These are phyloP conservation scores for Drosophila ustulata DNA, from an alignment of 2,888 invertebrate genomes.

Conservation along the genomic window DNA sequence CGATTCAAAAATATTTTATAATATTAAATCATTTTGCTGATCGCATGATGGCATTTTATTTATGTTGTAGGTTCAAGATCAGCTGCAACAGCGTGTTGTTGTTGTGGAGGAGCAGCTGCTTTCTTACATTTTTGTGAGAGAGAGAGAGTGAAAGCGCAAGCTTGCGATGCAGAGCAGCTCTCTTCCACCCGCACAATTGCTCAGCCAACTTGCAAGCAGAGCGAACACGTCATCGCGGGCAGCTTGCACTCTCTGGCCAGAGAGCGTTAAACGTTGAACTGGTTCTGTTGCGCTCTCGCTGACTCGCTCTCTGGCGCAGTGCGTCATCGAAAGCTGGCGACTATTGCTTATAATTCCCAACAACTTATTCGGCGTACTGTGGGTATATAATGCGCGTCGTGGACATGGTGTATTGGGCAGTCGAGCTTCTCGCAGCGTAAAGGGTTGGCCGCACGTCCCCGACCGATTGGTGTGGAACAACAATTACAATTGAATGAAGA, in stretches of 20 bases:
- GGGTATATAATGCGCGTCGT: constrained; percentile 13
- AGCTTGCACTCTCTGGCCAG: neutral
- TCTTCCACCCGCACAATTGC: neutral
- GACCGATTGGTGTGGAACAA: constrained; percentile 38
- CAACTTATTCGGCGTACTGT: constrained; percentile 16
- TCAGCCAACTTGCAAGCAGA: neutral
- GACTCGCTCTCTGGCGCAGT: neutral
- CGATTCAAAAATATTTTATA: no score
- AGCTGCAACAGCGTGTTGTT: no score
- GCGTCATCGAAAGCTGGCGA: constrained; percentile 9
- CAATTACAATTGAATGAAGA: constrained; percentile 11
- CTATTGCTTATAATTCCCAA: constrained; percentile 45
- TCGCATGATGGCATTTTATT: no score
- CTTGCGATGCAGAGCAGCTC: neutral
- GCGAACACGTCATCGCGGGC: constrained; percentile 1
- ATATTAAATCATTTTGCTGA: no score
- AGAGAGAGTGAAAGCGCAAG: neutral
- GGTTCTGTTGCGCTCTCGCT: neutral
- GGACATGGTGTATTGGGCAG: constrained; percentile 16
- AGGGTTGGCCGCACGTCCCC: constrained; percentile 45
- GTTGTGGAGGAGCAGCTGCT: no score
- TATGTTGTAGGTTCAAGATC: no score
- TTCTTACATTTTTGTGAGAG: no score
- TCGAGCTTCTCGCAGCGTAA: constrained; percentile 42
- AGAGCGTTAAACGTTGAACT: constrained; percentile 17